These are phyloP conservation scores for Valencia hispanica DNA, from an alignment of 2,797 vertebrate species.

Conservation along the genomic window DNA sequence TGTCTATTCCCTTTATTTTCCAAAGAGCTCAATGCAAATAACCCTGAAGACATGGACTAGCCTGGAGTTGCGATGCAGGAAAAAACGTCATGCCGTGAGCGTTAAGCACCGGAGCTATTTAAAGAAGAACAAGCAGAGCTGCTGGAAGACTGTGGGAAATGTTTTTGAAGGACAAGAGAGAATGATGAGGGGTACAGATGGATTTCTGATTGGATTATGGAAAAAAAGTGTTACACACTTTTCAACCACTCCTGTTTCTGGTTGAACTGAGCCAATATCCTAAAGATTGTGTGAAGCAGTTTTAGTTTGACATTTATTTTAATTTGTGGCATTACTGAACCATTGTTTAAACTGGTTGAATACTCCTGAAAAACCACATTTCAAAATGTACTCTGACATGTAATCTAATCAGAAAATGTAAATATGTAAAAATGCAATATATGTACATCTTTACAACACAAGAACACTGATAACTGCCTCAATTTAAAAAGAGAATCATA, in stretches of 20 bases:
- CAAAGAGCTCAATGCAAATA: constrained; percentile 3
- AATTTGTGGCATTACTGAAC: background rate
- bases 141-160: background rate
- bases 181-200: background rate
- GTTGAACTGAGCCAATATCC: background rate
- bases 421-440: background rate
- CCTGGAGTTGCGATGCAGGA: background rate
- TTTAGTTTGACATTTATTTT: background rate
- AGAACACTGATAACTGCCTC: background rate
- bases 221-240: background rate
- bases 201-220: constrained; percentile 1
- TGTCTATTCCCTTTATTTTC: background rate
- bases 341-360: background rate
- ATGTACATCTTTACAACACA: background rate
- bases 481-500: background rate
- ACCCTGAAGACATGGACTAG: background rate
- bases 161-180: background rate
- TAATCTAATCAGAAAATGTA: background rate
- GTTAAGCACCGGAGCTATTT: constrained; percentile 1
- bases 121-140: background rate
- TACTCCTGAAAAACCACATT: background rate
- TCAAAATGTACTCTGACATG: background rate
- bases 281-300: background rate
- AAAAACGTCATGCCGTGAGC: background rate
- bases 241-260: background rate